Conservation (phyloP, 2,797 vertebrate genomes). For the Sebastes goodei region DNA sequence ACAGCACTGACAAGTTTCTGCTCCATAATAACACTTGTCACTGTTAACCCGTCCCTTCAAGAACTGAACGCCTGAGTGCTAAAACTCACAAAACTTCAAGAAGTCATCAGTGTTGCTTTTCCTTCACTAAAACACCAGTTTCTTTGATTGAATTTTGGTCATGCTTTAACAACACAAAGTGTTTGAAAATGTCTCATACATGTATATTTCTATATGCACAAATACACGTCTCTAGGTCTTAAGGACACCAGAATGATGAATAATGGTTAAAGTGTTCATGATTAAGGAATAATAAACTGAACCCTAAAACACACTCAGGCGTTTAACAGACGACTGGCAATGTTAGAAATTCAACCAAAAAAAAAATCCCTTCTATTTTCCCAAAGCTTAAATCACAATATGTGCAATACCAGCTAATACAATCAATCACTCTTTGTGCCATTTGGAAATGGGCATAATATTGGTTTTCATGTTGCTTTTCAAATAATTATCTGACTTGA, state of each 20-base stretch:
- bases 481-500: conserved; percentile 84
- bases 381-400: conserved; percentile 84
- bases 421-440: conserved; percentile 82
- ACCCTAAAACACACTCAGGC: conserved; percentile 74
- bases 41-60: conserved; percentile 65
- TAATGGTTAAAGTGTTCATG: conserved; percentile 32
- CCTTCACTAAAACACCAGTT: conserved; percentile 24
- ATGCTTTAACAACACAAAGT: conserved; percentile 73
- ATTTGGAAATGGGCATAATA: conserved; percentile 53
- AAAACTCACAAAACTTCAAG: conserved; percentile 63
- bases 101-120: conserved; percentile 49
- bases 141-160: conserved; percentile 78
- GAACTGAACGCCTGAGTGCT: conserved; percentile 71
- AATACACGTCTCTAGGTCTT: conserved; percentile 80
- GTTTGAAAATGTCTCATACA: conserved; percentile 68
- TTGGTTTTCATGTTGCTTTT: conserved; percentile 75
- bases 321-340: conserved; percentile 82
- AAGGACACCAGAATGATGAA: conserved; percentile 79
- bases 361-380: conserved; percentile 66
- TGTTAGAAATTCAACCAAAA: conserved; percentile 80
- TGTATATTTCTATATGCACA: conserved; percentile 81
- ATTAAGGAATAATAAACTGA: conserved; percentile 51
- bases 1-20: conserved; percentile 75
- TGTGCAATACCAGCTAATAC: conserved; percentile 87
- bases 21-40: conserved; percentile 64